Base-by-base conservation (phyloP, 2,888 invertebrate species). In the Coenonympha glycerion region DNA sequence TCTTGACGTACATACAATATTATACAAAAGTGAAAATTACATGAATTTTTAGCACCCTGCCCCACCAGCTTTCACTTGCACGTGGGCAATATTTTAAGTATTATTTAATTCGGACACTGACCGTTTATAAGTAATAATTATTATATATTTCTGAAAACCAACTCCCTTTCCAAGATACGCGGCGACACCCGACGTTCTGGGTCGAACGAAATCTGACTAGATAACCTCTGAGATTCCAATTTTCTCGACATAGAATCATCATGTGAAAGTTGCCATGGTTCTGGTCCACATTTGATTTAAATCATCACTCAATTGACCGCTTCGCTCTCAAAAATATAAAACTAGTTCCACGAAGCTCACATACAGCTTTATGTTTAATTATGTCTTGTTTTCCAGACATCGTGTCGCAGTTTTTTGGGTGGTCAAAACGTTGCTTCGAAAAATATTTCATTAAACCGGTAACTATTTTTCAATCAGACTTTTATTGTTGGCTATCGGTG, bases 101-200 rank as follows among this genome's bases (percentile, higher is more conserved):
- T 79, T 79, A 76, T 76, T 79, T 76, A 79, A 79, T 76, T 71
- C 68, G 73, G 66, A 75, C 63, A 73, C 69, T 81, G 72, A 73
- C 76, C 77, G 66, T 66, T 65, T 69, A n/a, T n/a, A n/a, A n/a
- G n/a, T n/a, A n/a, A n/a, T n/a, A n/a, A n/a, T 69, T 61, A 63
- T 63, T 56, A 57, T 56, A 52, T 60, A 56, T 49, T 52, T 21
- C 15, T 13, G 21, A 53, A 55, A 58, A 55, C 58, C 53, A 63
- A 65, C 65, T 66, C 63, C 63, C 65, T 64, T 63, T 61, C 67
- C 60, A 66, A 68, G 66, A 66, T 72, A 70, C 66, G 68, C 61
- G 69, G 69, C 68, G 69, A 64, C 62, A 58, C 45, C 58, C 56
- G 55, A 59, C 45, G 39, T 59, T 62, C 54, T 53, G 53, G 60